A percentile compares a stretch with the other conserved stretches of the same genome.
Evolutionary conservation across 1,140 invertebrate genomes (phyloP).

Genomic region (Stenopsyche tienmushanensis): DNA sequence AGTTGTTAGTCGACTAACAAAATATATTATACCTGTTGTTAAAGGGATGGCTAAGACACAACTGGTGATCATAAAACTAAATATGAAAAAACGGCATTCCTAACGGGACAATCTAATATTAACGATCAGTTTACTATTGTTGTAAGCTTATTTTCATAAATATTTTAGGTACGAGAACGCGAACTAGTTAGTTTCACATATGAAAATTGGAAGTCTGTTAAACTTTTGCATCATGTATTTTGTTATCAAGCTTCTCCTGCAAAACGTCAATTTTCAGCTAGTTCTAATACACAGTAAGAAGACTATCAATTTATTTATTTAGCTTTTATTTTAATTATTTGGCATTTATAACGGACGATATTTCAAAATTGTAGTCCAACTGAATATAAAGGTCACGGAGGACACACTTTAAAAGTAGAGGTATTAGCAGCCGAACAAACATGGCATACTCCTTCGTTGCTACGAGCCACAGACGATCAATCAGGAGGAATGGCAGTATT

Average conservation of each 20-base stretch:
- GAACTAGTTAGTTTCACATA: conserved; percentile 82
- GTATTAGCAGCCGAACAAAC: conserved; percentile 80
- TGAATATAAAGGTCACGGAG: conserved; percentile 63
- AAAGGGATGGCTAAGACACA: too few relatives aligned
- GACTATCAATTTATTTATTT: not conserved
- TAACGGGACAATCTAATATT: too few relatives aligned
- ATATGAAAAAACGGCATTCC: too few relatives aligned
- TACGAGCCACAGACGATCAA: conserved; percentile 66
- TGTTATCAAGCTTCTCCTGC: conserved; percentile 82
- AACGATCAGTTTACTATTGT: too few relatives aligned
- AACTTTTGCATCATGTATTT: conserved; percentile 84
- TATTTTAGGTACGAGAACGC: conserved; percentile 68
- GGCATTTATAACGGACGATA: conserved; percentile 43
- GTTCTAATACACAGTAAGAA: conserved; percentile 64
- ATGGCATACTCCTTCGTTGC: conserved; percentile 79
- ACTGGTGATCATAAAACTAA: too few relatives aligned
- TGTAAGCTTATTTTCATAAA: too few relatives aligned
- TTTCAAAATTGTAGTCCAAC: conserved; percentile 54
- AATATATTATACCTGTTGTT: too few relatives aligned
- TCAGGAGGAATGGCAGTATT: conserved; percentile 74
- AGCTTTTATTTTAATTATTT: not conserved
- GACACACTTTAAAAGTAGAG: conserved; percentile 69
- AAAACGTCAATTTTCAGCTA: conserved; percentile 74
- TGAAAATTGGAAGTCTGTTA: conserved; percentile 77
- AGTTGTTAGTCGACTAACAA: too few relatives aligned